phyloP scores from a whole-genome alignment of 2,888 invertebrate species.

The Agrochola circellaris region DNA sequence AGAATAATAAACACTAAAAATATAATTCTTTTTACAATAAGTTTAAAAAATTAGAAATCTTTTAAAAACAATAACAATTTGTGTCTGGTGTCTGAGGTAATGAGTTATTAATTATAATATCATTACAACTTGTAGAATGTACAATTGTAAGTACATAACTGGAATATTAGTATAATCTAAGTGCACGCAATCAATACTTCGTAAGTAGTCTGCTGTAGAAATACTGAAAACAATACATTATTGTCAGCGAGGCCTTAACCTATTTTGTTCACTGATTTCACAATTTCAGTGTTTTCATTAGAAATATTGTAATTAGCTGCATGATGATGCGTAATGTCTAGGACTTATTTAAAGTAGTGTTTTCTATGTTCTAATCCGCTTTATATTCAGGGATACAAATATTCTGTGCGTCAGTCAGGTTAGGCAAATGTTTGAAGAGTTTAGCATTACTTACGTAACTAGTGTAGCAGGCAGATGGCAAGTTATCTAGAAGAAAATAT shows the following conservation, averaged over 20 bases:
- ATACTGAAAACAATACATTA: constrained; percentile 71
- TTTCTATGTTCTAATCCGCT: neutral
- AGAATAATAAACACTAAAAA: neutral
- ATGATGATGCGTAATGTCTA: constrained; percentile 28
- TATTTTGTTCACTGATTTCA: constrained; percentile 64
- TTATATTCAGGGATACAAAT: constrained; percentile 22
- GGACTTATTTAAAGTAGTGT: constrained; percentile 12
- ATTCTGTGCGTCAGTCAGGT: neutral
- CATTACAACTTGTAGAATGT: constrained; percentile 4
- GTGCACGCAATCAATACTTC: constrained; percentile 49
- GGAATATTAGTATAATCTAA: constrained; percentile 35
- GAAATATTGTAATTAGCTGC: constrained; percentile 35
- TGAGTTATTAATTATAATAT: neutral
- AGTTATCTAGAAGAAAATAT: neutral
- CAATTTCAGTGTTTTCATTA: constrained; percentile 54
- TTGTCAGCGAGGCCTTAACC: constrained; percentile 70
- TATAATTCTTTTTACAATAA: too few species aligned
- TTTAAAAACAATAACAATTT: neutral
- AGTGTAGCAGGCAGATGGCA: neutral
- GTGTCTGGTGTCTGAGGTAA: neutral
- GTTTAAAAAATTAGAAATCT: too few species aligned
- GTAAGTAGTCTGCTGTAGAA: constrained; percentile 51
- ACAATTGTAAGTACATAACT: constrained; percentile 11
- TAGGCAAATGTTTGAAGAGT: constrained; percentile 44
- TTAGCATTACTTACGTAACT: constrained; percentile 4